A percentile compares a stretch with the other conserved stretches of the same genome.
These are phyloP conservation scores for Bradynema listronoti DNA, from an alignment of 1,140 invertebrate genomes.

Conservation along the genomic window DNA sequence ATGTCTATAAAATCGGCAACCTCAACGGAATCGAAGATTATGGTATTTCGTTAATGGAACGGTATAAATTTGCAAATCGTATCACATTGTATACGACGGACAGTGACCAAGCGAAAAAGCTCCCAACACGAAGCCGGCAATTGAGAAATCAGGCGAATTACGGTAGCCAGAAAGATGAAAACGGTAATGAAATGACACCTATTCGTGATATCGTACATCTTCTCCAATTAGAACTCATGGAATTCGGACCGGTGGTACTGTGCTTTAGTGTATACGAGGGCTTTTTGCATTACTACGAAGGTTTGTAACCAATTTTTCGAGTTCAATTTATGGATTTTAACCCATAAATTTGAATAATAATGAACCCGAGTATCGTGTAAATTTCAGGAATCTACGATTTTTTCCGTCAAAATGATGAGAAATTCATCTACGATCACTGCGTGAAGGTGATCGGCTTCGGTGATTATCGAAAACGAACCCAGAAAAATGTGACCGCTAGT, in stretches of 20 bases:
- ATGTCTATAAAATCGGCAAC: constrained; percentile 27
- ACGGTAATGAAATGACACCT: neutral
- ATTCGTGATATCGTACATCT: neutral
- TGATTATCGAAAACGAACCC: too few species aligned
- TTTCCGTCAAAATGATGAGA: constrained; percentile 3
- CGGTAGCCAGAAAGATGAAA: neutral
- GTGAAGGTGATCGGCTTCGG: constrained; percentile 27
- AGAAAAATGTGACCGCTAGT: neutral
- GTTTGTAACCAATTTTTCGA: neutral
- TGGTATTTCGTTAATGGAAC: constrained; percentile 4
- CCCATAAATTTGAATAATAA: constrained; percentile 4
- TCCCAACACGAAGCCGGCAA: neutral
- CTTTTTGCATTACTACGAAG: constrained; percentile 30
- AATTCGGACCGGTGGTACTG: constrained; percentile 8
- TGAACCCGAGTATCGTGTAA: neutral
- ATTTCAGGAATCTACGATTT: constrained; percentile 25
- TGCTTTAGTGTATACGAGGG: constrained; percentile 27
- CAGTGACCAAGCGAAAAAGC: neutral
- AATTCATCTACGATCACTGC: constrained; percentile 29
- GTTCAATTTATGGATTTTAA: neutral
- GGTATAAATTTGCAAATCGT: constrained; percentile 7
- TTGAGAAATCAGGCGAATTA: neutral
- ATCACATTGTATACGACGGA: neutral
- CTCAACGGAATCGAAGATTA: constrained; percentile 5
- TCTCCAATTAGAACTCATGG: neutral